Evolutionary conservation across 2,888 invertebrate species (phyloP).

Genomic region (Xylota sylvarum): DNA sequence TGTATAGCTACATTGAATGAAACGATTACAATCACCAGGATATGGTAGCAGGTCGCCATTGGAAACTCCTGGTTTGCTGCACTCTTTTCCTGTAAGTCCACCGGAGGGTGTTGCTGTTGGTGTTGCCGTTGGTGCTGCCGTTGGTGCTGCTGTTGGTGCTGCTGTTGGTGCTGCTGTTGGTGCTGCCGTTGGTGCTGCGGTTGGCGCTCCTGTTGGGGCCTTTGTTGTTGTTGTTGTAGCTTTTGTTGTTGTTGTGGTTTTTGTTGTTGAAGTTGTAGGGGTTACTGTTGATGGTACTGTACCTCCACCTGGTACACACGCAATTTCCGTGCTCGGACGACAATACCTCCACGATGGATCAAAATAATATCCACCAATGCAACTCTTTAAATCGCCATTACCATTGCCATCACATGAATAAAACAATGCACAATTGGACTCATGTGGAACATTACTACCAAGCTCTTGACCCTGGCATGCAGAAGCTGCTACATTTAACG

Average conservation of each 20-base stretch:
- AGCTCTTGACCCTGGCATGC: neutral
- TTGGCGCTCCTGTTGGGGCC: neutral
- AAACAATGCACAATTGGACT: conserved; percentile 24
- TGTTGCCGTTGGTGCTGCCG: conserved; percentile 31
- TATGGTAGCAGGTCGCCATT: conserved; percentile 42
- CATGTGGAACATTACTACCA: conserved; percentile 22
- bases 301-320: conserved; percentile 4
- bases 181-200: conserved; percentile 4
- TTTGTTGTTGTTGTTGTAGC: neutral
- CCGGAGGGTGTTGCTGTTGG: conserved; percentile 24
- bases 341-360: conserved; percentile 30
- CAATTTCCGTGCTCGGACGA: conserved; percentile 11
- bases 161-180: conserved; percentile 39
- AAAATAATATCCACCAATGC: conserved; percentile 36
- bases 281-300: neutral
- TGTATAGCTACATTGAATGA: conserved; percentile 76
- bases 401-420: conserved; percentile 46
- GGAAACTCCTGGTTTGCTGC: neutral
- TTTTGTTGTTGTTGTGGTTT: neutral
- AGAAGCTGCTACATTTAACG: neutral
- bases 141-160: conserved; percentile 21
- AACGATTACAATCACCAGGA: conserved; percentile 75
- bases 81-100: conserved; percentile 32
- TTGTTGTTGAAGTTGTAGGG: neutral
- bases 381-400: neutral